Base-by-base conservation (phyloP, 2,113 vertebrate genomes). In the Paratilapia polleni region DNA sequence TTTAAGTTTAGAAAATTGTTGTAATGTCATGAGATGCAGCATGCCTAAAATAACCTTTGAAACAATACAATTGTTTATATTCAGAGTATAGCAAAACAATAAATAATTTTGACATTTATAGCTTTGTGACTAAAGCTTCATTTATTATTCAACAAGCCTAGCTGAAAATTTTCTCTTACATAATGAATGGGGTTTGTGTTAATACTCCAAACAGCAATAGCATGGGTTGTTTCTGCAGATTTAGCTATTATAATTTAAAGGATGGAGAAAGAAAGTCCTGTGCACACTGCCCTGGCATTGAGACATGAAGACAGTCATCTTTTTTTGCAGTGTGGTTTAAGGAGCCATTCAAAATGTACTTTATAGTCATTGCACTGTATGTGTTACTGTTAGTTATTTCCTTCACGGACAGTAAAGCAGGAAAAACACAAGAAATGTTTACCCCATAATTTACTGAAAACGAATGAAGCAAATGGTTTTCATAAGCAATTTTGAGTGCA, bases 121-220 rank as follows among this genome's bases (percentile, higher is more conserved):
- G 52, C 76, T 85, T 24, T 75, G 14, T 49, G 60, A 79, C 43
- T 61, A 41, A 84, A 73, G 5, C 52, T 28, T 68, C 15, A 78
- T 82, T 43, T 61, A 83, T 82, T 85, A 85, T 91, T 84, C 59
- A 88, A 60, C 7, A 24, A 77, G n/a, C 58, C 19, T 2, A 20
- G 6, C 24, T 26, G 36, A 70, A 73, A 31, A 64, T 20, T 57
- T 76, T 4, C 12, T 80, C 28, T 70, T 77, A 56, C 9, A 58
- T 76, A 75, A 74, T 66, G 10, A 82, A 70, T 76, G 9, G 9
- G 52, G 43, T 38, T 56, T 5, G 14, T 59, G 38, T 68, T 61
- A 63, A 47, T 20, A 14, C 14, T 3, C 20, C 28, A 61, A 73
- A 60, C 56, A 26, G 57, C 43, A 57, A 81, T 56, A 77, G 20